Percentiles rank a stretch among this genome's conserved stretches.
phyloP scores from a whole-genome alignment of 2,113 vertebrate species.

The Suncus etruscus region DNA sequence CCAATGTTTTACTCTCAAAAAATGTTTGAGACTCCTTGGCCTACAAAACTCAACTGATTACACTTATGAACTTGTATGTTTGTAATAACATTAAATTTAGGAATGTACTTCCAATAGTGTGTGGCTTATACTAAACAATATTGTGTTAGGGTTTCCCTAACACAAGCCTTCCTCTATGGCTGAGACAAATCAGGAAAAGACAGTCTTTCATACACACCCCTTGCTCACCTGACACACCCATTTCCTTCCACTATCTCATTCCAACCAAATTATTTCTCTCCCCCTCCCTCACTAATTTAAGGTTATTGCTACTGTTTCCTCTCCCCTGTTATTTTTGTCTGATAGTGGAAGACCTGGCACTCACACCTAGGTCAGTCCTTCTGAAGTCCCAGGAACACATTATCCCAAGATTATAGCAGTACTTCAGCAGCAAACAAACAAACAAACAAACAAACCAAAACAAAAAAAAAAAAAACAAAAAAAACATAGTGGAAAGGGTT shows the following conservation, averaged over 20 bases:
- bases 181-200: neutral
- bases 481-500: neutral
- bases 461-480: conserved; percentile 8
- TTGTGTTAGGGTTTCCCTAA: neutral
- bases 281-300: neutral
- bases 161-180: neutral
- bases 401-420: neutral
- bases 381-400: neutral
- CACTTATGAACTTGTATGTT: neutral
- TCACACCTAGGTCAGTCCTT: neutral
- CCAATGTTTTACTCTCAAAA: neutral
- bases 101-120: neutral
- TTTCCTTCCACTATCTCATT: neutral
- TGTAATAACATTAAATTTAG: conserved; percentile 13
- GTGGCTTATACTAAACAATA: neutral
- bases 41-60: neutral
- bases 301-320: neutral
- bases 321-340: neutral
- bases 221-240: neutral
- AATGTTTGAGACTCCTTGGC: neutral
- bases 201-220: neutral
- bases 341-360: too few species aligned
- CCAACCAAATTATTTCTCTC: neutral
- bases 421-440: neutral
- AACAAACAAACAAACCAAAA: too few species aligned